phyloP scores from a whole-genome alignment of 2,888 invertebrate species.

The Calameuta idolon region DNA sequence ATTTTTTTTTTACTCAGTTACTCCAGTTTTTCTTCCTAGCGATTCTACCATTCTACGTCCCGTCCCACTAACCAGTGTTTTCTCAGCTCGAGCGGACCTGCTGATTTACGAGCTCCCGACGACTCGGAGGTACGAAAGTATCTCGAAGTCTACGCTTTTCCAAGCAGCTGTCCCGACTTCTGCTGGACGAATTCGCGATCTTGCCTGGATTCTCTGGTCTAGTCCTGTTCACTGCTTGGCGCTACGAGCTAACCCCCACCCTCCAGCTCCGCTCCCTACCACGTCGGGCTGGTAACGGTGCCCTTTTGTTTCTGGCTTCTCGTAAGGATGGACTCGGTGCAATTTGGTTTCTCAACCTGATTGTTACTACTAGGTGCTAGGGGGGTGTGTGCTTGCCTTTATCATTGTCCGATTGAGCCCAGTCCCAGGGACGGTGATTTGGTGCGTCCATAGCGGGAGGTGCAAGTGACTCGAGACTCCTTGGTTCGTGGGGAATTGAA shows the following conservation, averaged over 20 bases:
- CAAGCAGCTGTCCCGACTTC: constrained; percentile 2
- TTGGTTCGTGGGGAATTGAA: neutral
- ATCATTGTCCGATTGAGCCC: neutral
- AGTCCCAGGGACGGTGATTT: neutral
- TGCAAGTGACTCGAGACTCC: neutral
- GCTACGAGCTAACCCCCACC: neutral
- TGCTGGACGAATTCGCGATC: neutral
- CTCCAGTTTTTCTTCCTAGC: neutral
- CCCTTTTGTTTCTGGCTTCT: neutral
- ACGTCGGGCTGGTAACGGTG: neutral
- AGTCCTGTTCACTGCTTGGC: neutral
- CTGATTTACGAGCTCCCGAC: constrained; percentile 11
- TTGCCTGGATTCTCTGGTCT: neutral
- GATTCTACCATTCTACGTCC: neutral
- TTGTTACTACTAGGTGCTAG: neutral
- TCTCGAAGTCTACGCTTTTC: neutral
- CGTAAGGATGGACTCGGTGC: neutral
- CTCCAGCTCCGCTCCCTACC: neutral
- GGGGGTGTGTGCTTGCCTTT: neutral
- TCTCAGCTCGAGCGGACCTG: constrained; percentile 2
- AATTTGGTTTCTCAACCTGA: neutral
- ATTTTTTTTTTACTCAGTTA: neutral
- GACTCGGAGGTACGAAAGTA: neutral
- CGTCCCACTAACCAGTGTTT: neutral
- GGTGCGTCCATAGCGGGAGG: neutral